phyloP scores from a whole-genome alignment of 2,113 vertebrate genomes.

The Phalacrocorax aristotelis region DNA sequence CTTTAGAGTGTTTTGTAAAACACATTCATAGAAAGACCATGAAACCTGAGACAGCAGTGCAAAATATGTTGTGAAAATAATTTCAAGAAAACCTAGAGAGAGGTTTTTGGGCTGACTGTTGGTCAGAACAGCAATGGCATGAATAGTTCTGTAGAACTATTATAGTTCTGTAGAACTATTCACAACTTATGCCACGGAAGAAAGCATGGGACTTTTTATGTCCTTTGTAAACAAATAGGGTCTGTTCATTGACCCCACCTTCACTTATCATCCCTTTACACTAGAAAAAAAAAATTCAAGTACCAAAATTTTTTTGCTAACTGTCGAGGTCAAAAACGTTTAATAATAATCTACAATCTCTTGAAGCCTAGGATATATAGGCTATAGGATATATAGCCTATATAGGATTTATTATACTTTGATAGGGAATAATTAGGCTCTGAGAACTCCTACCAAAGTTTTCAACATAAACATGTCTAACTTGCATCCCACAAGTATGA shows the following conservation, averaged over 20 bases:
- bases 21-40: neutral
- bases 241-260: neutral
- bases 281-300: neutral
- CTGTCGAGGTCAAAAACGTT: neutral
- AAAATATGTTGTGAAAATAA: neutral
- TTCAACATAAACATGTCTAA: neutral
- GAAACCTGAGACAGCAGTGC: neutral
- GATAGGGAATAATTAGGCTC: neutral
- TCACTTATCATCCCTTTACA: neutral
- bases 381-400: neutral
- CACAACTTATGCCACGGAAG: neutral
- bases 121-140: neutral
- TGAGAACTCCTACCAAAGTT: neutral
- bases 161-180: neutral
- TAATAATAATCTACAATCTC: neutral
- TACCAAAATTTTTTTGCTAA: neutral
- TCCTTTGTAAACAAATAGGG: neutral
- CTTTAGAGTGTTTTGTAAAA: neutral
- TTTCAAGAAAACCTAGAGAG: neutral
- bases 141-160: neutral
- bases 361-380: neutral
- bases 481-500: neutral
- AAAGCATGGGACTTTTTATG: neutral
- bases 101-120: neutral
- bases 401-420: neutral